phyloP scores from a whole-genome alignment of 2,113 vertebrate genomes.

The Puffinus mauretanicus region DNA sequence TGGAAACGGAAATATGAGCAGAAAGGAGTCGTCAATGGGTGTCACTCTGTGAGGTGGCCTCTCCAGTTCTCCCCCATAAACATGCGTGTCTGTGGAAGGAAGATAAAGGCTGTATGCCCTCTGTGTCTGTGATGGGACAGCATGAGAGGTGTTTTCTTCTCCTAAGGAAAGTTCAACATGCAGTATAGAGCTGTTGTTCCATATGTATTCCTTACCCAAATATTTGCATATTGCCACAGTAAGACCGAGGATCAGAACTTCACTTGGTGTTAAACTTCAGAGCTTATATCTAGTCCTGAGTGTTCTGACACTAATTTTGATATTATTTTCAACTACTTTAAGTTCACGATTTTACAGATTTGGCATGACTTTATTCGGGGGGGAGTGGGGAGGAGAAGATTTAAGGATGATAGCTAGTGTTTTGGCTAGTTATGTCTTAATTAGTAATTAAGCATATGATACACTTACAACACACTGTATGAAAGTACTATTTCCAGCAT shows the following conservation, averaged over 20 bases:
- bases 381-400: not conserved
- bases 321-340: not conserved
- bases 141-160: not conserved
- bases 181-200: not conserved
- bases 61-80: not conserved
- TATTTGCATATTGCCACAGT: not conserved
- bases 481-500: not conserved
- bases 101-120: not conserved
- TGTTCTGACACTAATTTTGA: not conserved
- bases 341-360: not conserved
- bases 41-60: not conserved
- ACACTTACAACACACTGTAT: not conserved
- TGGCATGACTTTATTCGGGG: not conserved
- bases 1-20: not conserved
- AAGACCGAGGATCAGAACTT: not conserved
- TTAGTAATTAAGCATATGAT: not conserved
- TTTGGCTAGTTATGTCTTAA: not conserved
- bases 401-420: not conserved
- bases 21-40: not conserved
- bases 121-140: not conserved
- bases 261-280: not conserved
- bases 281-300: not conserved
- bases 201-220: not conserved
- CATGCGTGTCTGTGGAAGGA: accelerated
- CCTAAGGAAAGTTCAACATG: not conserved